phyloP scores from a whole-genome alignment of 2,888 invertebrate species.

The Hydropsyche betteni region DNA sequence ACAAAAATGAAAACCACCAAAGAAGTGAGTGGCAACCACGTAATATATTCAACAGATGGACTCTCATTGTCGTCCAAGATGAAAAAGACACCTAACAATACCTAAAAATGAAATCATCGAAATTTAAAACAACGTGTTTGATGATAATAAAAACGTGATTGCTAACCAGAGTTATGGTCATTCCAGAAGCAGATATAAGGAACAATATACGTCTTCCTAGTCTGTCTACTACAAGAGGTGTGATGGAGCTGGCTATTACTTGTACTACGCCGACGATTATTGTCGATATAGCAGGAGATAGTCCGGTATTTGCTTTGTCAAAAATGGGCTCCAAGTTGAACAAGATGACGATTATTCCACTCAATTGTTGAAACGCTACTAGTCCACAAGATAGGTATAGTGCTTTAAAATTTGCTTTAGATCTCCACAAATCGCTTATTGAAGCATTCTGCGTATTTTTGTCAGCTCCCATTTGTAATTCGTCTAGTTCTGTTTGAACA shows the following conservation, averaged over 20 bases:
- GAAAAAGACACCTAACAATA: conserved; percentile 72
- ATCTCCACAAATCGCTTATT: conserved; percentile 69
- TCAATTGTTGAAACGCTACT: conserved; percentile 82
- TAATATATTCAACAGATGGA: conserved; percentile 62
- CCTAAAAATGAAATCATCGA: conserved; percentile 58
- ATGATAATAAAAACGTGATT: conserved; percentile 59
- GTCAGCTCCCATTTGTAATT: conserved; percentile 66
- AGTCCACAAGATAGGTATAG: conserved; percentile 78
- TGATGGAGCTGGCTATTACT: conserved; percentile 74
- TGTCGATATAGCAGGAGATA: conserved; percentile 72
- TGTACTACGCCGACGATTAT: conserved; percentile 81
- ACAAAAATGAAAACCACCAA: conserved; percentile 78
- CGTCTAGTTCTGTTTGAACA: conserved; percentile 73
- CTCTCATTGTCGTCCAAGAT: conserved; percentile 63
- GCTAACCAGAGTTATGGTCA: conserved; percentile 69
- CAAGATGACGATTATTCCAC: conserved; percentile 82
- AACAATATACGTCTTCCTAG: conserved; percentile 79
- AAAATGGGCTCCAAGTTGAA: conserved; percentile 82
- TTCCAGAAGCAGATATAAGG: conserved; percentile 74
- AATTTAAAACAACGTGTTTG: conserved; percentile 61
- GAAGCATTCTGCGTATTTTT: conserved; percentile 56
- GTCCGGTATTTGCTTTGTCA: conserved; percentile 68
- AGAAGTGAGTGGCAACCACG: conserved; percentile 77
- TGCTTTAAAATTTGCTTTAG: conserved; percentile 78
- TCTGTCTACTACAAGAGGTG: conserved; percentile 80